These are phyloP conservation scores for Megalurothrips usitatus DNA, from an alignment of 2,888 invertebrate species.

Conservation along the genomic window DNA sequence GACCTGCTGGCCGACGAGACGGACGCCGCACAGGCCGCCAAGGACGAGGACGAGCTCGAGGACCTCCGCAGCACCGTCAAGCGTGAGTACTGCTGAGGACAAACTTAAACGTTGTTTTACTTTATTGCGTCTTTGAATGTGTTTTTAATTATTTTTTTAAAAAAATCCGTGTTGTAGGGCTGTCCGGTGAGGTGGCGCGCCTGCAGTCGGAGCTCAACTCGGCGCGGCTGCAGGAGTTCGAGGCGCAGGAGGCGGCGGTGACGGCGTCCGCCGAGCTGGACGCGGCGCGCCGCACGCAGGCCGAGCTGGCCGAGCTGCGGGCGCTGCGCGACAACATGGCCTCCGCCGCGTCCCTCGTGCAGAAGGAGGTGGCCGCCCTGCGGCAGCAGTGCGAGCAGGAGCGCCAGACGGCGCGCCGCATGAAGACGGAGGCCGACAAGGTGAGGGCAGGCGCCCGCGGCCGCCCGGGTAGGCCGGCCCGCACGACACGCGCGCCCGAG, in stretches of 20 bases:
- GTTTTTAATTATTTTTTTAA: not conserved
- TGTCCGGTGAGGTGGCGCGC: conserved; percentile 60
- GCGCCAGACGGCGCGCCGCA: conserved; percentile 52
- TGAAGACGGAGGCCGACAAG: conserved; percentile 47
- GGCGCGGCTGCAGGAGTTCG: conserved; percentile 63
- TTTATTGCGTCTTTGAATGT: conserved; percentile 4
- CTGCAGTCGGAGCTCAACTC: conserved; percentile 63
- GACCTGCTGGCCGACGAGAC: conserved; percentile 48
- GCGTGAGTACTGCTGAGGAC: conserved; percentile 41
- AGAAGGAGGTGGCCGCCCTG: conserved; percentile 59
- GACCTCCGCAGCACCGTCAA: conserved; percentile 62
- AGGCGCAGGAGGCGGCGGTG: conserved; percentile 61
- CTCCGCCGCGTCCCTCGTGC: conserved; percentile 60
- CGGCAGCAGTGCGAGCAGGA: conserved; percentile 60
- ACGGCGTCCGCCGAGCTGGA: conserved; percentile 52
- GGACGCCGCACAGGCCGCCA: conserved; percentile 46
- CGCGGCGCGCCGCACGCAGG: conserved; percentile 46
- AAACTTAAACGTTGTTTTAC: no score
- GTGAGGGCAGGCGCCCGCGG: conserved; percentile 39
- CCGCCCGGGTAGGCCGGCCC: no score
- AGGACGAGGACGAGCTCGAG: conserved; percentile 56
- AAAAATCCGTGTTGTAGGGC: conserved; percentile 47
- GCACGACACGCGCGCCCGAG: no score
- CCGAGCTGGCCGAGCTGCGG: conserved; percentile 44
- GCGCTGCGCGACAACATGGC: conserved; percentile 57